Evolutionary conservation across 2,113 vertebrate genomes (phyloP), one percentile per base, ranked within the genome.

Genomic region (Ranitomeya imitator): DNA sequence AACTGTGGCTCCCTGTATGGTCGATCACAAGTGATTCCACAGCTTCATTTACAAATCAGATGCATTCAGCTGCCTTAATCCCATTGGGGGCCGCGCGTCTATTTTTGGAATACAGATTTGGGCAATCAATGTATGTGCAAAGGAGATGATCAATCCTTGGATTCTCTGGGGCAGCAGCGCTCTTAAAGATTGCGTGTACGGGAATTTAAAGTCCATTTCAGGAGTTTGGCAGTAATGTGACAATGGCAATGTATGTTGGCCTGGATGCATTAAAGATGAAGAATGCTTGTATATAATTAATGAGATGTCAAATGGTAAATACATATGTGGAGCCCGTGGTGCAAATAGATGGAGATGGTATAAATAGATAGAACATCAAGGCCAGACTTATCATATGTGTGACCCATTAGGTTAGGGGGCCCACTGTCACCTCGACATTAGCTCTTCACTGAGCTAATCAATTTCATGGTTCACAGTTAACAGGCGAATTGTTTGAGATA

Each of bases 71-170:
- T 77, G 2, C 79, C 67, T 51, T 26, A 37, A 8, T 88, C 87
- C 81, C 73, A n/a, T 65, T 52, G 87, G 81, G 69, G 2, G 18
- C 51, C 11, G 15, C 6, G 87, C 54, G n/a, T 78, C 81, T 88
- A 88, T 83, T 65, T 84, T 84, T 77, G 87, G 87, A 88, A 88
- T 57, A 67, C 13, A 18, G 81, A 84, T 88, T 88, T 83, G 57
- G 80, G 80, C 86, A 83, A 82, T 84, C 87, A 77, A 57, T 77
- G 79, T 23, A 18, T 16, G 55, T 52, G 69, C 60, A 51, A 57
- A 67, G 71, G 31, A 45, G 59, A 73, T 79, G 60, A 84, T 88
- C 87, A 65, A 79, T 84, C 73, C 73, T 60, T 23, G 26, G 31
- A 12, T 55, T 65, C 79, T 60, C 69, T 8, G 55, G 14, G 19